Conservation (phyloP, 2,797 vertebrate genomes). For the Loriculus beryllinus region DNA sequence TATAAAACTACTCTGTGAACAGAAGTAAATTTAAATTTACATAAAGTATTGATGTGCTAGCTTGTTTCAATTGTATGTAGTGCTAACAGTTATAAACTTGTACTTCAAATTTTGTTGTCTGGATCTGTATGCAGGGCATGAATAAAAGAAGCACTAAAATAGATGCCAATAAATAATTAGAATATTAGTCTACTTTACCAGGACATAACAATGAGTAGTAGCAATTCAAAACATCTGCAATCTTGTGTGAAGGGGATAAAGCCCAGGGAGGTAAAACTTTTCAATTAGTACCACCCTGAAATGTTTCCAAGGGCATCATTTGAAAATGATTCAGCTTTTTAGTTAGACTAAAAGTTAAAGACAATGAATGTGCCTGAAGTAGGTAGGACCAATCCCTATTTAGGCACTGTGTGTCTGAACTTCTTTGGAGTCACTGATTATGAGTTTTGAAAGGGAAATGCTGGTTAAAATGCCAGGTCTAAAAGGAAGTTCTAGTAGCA, state of each 20-base stretch:
- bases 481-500: background rate
- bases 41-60: background rate
- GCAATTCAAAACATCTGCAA: background rate
- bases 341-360: background rate
- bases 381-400: background rate
- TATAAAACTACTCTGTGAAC: background rate
- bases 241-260: background rate
- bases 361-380: background rate
- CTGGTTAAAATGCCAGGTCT: background rate
- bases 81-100: background rate
- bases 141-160: background rate
- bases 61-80: background rate
- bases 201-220: background rate
- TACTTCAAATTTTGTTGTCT: background rate
- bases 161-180: background rate
- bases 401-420: background rate
- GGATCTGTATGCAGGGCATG: background rate
- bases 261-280: background rate
- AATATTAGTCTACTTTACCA: background rate
- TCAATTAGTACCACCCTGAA: background rate
- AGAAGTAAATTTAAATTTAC: background rate
- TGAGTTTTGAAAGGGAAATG: background rate
- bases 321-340: background rate
- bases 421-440: background rate
- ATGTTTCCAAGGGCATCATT: background rate